A percentile compares a stretch with the other conserved stretches of the same genome.
These are phyloP conservation scores for Andrena bicolor DNA, from an alignment of 2,888 invertebrate species.

Conservation along the genomic window DNA sequence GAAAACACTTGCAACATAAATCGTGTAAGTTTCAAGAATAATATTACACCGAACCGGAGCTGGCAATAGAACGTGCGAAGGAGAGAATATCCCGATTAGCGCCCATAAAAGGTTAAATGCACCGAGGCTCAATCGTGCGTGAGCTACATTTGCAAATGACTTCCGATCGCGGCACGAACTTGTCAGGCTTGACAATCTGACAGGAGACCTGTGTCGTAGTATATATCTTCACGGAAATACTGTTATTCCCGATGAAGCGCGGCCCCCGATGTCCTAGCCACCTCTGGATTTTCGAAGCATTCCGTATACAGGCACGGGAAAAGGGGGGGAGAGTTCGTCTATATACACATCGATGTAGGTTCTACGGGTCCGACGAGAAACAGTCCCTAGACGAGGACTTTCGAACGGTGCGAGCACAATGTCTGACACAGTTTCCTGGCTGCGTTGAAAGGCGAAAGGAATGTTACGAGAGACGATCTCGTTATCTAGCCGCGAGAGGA, in stretches of 20 bases:
- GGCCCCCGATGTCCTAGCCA: background rate
- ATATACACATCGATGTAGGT: background rate
- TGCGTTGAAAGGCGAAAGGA: conserved; percentile 78
- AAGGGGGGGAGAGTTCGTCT: background rate
- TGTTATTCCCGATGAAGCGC: background rate
- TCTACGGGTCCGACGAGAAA: conserved; percentile 41
- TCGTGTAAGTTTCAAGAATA: background rate
- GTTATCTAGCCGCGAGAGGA: conserved; percentile 55
- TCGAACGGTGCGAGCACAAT: conserved; percentile 50
- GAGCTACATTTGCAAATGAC: conserved; percentile 1
- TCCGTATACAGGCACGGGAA: conserved; percentile 11
- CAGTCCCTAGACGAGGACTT: conserved; percentile 50
- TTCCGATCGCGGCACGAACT: background rate
- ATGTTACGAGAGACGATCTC: conserved; percentile 75
- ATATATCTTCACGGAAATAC: background rate
- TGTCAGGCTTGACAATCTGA: conserved; percentile 1
- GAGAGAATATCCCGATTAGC: background rate
- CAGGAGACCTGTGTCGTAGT: background rate
- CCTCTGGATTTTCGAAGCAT: conserved; percentile 15
- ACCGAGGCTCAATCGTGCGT: background rate
- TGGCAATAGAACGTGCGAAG: background rate
- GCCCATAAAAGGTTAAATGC: conserved; percentile 7
- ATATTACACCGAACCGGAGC: background rate
- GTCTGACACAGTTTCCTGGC: conserved; percentile 75
- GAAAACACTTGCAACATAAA: background rate